A percentile compares a stretch with the other conserved stretches of the same genome.
These are phyloP conservation scores for Formica exsecta DNA, from an alignment of 1,140 invertebrate species.

Conservation along the genomic window DNA sequence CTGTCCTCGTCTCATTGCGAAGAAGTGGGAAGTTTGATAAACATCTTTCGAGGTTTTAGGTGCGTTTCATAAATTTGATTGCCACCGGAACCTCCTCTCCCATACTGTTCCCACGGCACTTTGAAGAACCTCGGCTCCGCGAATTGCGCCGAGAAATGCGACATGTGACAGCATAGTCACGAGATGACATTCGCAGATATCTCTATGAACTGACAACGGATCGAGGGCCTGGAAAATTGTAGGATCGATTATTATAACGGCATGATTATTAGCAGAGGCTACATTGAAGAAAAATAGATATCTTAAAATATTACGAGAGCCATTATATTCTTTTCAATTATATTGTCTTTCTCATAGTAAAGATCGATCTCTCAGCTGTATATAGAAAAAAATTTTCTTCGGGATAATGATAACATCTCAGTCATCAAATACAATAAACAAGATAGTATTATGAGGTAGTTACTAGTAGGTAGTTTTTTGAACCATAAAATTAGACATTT, in stretches of 20 bases:
- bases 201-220: neutral
- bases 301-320: neutral
- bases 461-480: neutral
- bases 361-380: neutral
- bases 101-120: constrained; percentile 33
- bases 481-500: constrained; percentile 21
- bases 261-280: neutral
- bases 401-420: constrained; percentile 12
- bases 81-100: constrained; percentile 52
- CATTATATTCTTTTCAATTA: constrained; percentile 9
- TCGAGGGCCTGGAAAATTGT: neutral
- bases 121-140: constrained; percentile 11
- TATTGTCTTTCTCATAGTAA: neutral
- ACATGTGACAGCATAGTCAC: neutral
- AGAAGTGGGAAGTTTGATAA: constrained; percentile 68
- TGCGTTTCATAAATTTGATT: constrained; percentile 75
- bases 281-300: neutral
- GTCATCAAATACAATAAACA: constrained; percentile 3
- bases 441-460: neutral
- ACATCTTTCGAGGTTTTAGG: constrained; percentile 75
- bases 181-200: neutral
- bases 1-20: constrained; percentile 70
- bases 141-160: constrained; percentile 25
- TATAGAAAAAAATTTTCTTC: neutral
- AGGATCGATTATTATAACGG: neutral